Evolutionary conservation across 2,113 vertebrate genomes (phyloP).

Genomic region (Elgaria multicarinata): DNA sequence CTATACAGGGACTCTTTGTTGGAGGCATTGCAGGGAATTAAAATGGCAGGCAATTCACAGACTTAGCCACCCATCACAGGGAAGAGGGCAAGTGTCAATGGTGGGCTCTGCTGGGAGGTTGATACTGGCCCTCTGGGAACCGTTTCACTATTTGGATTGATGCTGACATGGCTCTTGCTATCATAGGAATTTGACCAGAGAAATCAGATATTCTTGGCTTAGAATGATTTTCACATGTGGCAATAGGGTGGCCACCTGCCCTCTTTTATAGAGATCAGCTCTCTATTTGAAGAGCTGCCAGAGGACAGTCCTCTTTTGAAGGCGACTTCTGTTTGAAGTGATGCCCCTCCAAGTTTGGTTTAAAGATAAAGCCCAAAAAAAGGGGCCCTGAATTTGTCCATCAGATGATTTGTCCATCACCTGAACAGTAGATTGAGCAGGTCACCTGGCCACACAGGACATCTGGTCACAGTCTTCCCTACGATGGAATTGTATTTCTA

Average conservation of each 20-base stretch:
- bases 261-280: too few species aligned
- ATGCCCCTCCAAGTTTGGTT: too few species aligned
- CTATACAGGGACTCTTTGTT: neutral
- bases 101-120: too few species aligned
- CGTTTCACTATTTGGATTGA: neutral
- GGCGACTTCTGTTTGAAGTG: too few species aligned
- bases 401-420: too few species aligned
- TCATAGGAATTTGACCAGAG: neutral
- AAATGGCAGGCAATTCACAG: neutral
- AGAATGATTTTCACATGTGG: neutral
- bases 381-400: neutral
- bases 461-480: too few species aligned
- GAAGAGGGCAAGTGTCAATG: neutral
- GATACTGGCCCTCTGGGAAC: neutral
- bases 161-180: neutral
- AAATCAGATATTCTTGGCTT: neutral
- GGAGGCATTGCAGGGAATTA: neutral
- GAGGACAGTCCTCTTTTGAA: too few species aligned
- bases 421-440: too few species aligned
- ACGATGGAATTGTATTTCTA: too few species aligned
- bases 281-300: too few species aligned
- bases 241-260: neutral
- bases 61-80: neutral
- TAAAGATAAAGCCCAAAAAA: too few species aligned
- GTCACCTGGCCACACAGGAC: too few species aligned